Base-by-base conservation (phyloP, 2,888 invertebrate genomes). In the Coremacera marginata region DNA sequence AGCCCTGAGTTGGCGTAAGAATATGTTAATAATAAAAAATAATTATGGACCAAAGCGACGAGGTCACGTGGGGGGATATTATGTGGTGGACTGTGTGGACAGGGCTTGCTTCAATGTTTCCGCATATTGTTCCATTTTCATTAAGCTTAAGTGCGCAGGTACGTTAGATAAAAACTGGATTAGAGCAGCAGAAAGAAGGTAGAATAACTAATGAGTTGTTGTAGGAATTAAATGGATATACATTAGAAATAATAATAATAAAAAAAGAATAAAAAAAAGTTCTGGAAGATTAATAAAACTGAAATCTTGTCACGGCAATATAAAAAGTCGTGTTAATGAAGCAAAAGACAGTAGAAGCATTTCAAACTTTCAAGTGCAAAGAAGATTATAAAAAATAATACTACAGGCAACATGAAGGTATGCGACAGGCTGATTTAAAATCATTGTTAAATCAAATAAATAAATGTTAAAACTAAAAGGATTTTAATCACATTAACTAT, bases 401-500 rank as follows among this genome's bases (percentile, higher is more conserved):
- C 37, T 65, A 76, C 63, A 81, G 82, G 81, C 84, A 88, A 87
- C 85, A 89, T 89, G 88, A 89, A 89, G 88, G 88, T 89, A 73
- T 49, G 77, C 37, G 37, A 67, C 8, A 65, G 7, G 5, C 5
- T 37, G 37, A 7, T 7, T 4, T 7, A 5, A 8, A 8, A 37
- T 37, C 37, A 31, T 31, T 5, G 3, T 31, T 31, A 73, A 37
- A 77, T 74, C 31, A 70, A 65, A 72, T 9, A 14, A 63, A 22
- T 19, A 44, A n/a, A 52, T n/a, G 37, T n/a, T 34, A 62, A 51
- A 49, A 19, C 51, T 70, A 27, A 25, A n/a, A 31, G 31, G 31
- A 52, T 52, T 5, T 19, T 5, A 19, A 52, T 16, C 19, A 52
- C 55, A 55, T 5, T 5, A 19, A 1, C n/a, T 3, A 55, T 19